phyloP scores from a whole-genome alignment of 2,888 invertebrate species.

The Calameuta pallipes region DNA sequence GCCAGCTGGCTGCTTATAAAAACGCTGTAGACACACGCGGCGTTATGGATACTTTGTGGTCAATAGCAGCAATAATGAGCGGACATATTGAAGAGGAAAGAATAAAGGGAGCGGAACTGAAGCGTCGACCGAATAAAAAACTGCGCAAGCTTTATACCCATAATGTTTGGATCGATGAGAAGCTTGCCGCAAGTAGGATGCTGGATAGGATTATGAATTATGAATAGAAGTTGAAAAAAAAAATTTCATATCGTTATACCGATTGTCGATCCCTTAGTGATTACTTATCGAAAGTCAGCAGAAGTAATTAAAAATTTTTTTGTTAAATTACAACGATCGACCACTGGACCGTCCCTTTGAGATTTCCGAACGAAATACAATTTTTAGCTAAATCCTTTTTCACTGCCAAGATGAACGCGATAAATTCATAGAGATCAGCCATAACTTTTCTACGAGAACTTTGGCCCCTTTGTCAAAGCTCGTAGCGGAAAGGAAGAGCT shows the following conservation, averaged over 20 bases:
- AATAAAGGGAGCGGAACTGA: neutral
- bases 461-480: neutral
- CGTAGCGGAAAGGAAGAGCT: neutral
- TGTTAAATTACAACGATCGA: too few relatives aligned
- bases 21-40: neutral
- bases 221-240: neutral
- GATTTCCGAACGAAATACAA: neutral
- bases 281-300: too few relatives aligned
- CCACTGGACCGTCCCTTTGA: neutral
- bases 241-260: neutral
- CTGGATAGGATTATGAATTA: neutral
- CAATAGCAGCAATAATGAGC: neutral
- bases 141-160: neutral
- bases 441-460: neutral
- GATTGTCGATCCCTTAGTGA: neutral
- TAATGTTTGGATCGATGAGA: neutral
- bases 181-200: neutral
- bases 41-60: neutral
- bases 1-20: neutral
- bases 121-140: neutral
- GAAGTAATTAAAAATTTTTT: too few relatives aligned
- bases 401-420: neutral
- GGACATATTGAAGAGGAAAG: neutral
- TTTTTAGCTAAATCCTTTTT: neutral
- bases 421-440: neutral